phyloP scores from a whole-genome alignment of 2,888 invertebrate species.

The Pachliopta kotzebuea region DNA sequence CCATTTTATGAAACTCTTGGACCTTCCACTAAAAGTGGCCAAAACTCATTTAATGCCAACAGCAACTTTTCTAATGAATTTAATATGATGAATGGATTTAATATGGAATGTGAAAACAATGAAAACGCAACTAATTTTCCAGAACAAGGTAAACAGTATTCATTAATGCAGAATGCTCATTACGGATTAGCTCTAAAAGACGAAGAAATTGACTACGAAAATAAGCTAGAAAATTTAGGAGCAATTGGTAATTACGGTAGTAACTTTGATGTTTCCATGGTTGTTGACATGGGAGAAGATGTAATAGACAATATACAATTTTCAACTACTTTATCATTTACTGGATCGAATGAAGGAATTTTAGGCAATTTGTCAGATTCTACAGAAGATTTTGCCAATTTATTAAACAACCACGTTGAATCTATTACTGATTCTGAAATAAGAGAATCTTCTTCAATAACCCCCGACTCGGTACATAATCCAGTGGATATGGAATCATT shows the following conservation, averaged over 20 bases:
- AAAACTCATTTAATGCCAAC: constrained; percentile 85
- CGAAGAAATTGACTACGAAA: constrained; percentile 89
- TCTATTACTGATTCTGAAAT: constrained; percentile 83
- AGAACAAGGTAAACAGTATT: constrained; percentile 86
- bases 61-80: constrained; percentile 84
- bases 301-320: constrained; percentile 91
- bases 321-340: constrained; percentile 89
- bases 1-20: constrained; percentile 92
- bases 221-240: constrained; percentile 86
- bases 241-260: constrained; percentile 80
- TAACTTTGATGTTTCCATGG: constrained; percentile 89
- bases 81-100: constrained; percentile 84
- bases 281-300: constrained; percentile 89
- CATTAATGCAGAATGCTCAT: constrained; percentile 89
- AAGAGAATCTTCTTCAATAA: constrained; percentile 86
- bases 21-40: constrained; percentile 85
- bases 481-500: constrained; percentile 87
- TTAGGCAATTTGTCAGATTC: constrained; percentile 90
- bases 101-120: constrained; percentile 88
- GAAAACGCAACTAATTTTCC: constrained; percentile 77
- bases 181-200: constrained; percentile 90
- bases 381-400: constrained; percentile 87
- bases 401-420: constrained; percentile 87
- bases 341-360: constrained; percentile 88
- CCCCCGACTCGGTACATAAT: constrained; percentile 83